Percentiles rank a stretch among this genome's conserved stretches.
These are phyloP conservation scores for Tapera naevia DNA, from an alignment of 2,797 vertebrate genomes.

Conservation along the genomic window DNA sequence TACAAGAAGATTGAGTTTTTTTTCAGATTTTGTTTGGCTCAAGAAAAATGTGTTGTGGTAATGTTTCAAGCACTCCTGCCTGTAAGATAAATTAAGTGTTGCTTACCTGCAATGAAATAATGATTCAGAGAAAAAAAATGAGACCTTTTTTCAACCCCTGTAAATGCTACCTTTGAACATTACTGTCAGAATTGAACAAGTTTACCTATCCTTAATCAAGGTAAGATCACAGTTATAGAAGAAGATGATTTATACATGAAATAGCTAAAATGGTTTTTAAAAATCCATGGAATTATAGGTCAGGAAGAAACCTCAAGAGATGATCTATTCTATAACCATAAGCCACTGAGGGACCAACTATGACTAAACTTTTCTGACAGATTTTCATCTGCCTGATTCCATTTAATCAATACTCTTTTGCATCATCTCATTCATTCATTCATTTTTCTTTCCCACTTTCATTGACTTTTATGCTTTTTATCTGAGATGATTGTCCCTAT, in stretches of 20 bases:
- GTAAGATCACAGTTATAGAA: background rate
- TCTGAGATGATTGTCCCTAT: background rate
- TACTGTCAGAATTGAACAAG: background rate
- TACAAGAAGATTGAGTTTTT: background rate
- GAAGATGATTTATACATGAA: background rate
- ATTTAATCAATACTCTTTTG: background rate
- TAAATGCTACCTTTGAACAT: background rate
- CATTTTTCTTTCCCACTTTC: background rate
- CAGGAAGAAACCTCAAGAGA: background rate
- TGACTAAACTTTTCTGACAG: background rate
- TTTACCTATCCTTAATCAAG: background rate
- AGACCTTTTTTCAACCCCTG: background rate
- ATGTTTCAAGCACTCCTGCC: background rate
- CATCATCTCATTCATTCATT: background rate
- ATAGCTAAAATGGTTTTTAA: background rate
- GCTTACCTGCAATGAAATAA: background rate
- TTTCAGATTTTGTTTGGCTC: background rate
- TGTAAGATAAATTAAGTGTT: background rate
- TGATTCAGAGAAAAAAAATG: background rate
- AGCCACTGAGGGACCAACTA: background rate
- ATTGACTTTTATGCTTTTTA: background rate
- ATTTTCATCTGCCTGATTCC: background rate
- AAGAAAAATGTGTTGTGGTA: background rate
- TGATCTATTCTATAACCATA: background rate
- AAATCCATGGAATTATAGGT: background rate